Base-by-base conservation (phyloP, 2,888 invertebrate species). In the Lasius platythorax region DNA sequence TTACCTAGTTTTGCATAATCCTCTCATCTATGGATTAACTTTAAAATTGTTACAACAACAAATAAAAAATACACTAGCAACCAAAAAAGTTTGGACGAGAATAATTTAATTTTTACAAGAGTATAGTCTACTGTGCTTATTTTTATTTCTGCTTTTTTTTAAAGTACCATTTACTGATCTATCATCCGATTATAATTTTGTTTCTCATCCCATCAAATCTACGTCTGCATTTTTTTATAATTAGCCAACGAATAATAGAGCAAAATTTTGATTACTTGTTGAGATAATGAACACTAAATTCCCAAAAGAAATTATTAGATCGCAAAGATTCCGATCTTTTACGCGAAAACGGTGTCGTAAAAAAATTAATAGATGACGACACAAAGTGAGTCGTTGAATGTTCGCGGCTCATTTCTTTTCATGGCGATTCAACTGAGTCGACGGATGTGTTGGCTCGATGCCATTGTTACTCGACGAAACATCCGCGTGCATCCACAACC, bases 401-500 rank as follows among this genome's bases (percentile, higher is more conserved):
- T 83, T 79, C 73, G 75, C 82, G 82, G 82, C 75, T 85, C 75
- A 79, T 87, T 89, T 85, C 89, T 89, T 87, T 87, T 85, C 83
- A 73, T 85, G 75, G 82, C 85, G 83, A 82, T 89, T 89, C 88
- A 85, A 83, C 72, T 67, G 64, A 83, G 73, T 63, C 85, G 88
- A 85, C 78, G 83, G 84, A 84, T 88, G 61, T 79, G 87, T 92
- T 93, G 93, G 93, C 93, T 87, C 84, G 82, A 37, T 92, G 93
- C 93, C 93, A 92, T 81, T 87, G 64, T 90, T 87, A 87, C 85
- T 88, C 87, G 85, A 87, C 87, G 89, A 87, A 91, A 91, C 91
- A 89, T 91, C 87, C 87, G 90, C 85, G 87, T 87, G 90, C 88
- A 86, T 82, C 68, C 63, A 84, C 85, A 86, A 86, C 86, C 74